phyloP scores from a whole-genome alignment of 2,797 vertebrate species.

The Anniella stebbinsi region DNA sequence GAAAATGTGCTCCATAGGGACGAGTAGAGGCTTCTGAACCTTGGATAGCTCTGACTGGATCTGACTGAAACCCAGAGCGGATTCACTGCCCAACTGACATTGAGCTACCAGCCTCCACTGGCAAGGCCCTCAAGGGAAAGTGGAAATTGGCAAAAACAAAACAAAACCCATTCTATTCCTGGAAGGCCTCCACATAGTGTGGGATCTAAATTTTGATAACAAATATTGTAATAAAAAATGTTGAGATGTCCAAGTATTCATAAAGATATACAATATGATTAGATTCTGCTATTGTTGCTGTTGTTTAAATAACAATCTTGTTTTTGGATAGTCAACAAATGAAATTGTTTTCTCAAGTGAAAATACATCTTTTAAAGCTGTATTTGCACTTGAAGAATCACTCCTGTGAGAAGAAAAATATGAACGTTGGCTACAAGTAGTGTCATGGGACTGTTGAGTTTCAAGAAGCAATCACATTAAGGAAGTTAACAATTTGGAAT shows the following conservation, averaged over 20 bases:
- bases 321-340: constrained; percentile 20
- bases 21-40: too few relatives aligned
- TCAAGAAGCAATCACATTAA: constrained; percentile 16
- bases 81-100: too few relatives aligned
- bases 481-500: neutral
- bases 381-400: constrained; percentile 42
- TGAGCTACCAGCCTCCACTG: too few relatives aligned
- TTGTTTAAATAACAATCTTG: neutral
- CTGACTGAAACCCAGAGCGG: too few relatives aligned
- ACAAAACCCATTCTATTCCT: neutral
- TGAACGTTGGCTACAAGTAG: neutral
- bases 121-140: neutral
- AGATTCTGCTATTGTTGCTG: neutral
- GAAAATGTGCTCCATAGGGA: neutral
- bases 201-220: neutral
- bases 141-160: too few relatives aligned
- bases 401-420: constrained; percentile 26
- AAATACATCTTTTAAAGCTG: constrained; percentile 42
- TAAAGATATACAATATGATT: neutral
- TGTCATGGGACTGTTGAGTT: neutral
- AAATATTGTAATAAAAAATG: neutral
- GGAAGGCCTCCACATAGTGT: neutral
- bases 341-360: constrained; percentile 40
- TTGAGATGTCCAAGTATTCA: neutral
- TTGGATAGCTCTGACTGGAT: too few relatives aligned